Evolutionary conservation across 2,113 vertebrate genomes (phyloP), one percentile per base, ranked within the genome.

Genomic region (Triplophysa siluroides): DNA sequence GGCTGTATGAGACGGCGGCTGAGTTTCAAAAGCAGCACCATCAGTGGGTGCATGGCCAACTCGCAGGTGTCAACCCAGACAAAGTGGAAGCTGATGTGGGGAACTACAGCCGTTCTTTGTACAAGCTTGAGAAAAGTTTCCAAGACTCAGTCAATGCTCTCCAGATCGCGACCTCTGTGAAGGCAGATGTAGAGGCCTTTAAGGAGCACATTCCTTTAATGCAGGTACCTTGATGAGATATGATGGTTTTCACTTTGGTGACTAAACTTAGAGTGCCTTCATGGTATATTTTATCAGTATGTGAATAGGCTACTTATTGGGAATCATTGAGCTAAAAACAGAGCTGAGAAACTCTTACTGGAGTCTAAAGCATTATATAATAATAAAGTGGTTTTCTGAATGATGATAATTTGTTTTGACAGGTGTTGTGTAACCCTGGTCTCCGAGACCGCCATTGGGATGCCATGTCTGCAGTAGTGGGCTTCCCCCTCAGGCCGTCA

Each of bases 341-440:
- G 33, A 38, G 33, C 33, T 38, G 33, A 38, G 33, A 7, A 38
- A 38, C 33, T 38, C 33, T 7, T 38, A 38, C 33, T 38, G 33
- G 33, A 38, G 33, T 6, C 5, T 8, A 38, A 33, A 38, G 33
- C 33, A 38, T 38, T 38, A 38, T 38, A 38, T 7, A 38, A 38
- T 38, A 7, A 38, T 38, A 38, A 38, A 38, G 33, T 38, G 33
- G 6, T 38, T 38, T 38, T 7, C 33, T 38, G 33, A 38, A 7
- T 38, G 33, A 38, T 38, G 33, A 38, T 38, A 21, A 63, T 75
- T 62, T 75, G 58, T 75, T n/a, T 63, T 52, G 56, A 18, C 10
- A 95, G 87, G 94, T 96, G 24, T 85, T 98, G 64, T 96, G 95
- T 78, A 97, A 94, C 78, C 95, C 95, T 2, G 95, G 94, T 21